A percentile compares a stretch with the other conserved stretches of the same genome.
Conservation (phyloP, 2,797 vertebrate genomes). For the Buphagus erythrorhynchus region DNA sequence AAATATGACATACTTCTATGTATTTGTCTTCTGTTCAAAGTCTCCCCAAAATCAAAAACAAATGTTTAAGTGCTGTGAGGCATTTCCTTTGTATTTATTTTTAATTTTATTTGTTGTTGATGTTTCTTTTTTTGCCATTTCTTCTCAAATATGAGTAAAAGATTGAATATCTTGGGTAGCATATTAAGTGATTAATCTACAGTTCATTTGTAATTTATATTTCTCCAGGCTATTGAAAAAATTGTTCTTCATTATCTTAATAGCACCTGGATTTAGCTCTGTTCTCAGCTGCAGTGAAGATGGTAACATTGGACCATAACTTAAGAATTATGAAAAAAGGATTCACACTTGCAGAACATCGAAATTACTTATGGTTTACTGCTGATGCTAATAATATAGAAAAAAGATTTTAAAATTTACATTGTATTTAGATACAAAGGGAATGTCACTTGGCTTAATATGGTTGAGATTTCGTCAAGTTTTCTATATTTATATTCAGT, state of each 20-base stretch:
- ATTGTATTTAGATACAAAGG: not conserved
- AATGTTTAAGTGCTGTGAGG: not conserved
- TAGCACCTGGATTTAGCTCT: not conserved
- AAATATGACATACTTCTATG: not conserved
- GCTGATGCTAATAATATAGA: not conserved
- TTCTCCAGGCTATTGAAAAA: not conserved
- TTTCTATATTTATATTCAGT: not conserved
- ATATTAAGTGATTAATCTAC: not conserved
- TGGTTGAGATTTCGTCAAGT: not conserved
- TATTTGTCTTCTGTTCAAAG: not conserved
- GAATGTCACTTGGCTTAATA: not conserved
- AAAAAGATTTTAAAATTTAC: not conserved
- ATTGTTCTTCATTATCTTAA: not conserved
- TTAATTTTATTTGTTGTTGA: not conserved
- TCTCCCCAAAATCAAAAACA: not conserved
- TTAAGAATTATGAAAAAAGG: not conserved
- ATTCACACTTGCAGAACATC: not conserved
- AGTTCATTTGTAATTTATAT: not conserved
- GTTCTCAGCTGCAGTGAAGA: not conserved
- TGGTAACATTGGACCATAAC: not conserved
- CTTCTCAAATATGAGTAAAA: not conserved
- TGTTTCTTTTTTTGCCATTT: not conserved
- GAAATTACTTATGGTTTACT: not conserved
- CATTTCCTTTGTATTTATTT: not conserved
- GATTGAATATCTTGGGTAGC: not conserved